Evolutionary conservation across 2,888 invertebrate species (phyloP).

Genomic region (Mylabris sibirica): DNA sequence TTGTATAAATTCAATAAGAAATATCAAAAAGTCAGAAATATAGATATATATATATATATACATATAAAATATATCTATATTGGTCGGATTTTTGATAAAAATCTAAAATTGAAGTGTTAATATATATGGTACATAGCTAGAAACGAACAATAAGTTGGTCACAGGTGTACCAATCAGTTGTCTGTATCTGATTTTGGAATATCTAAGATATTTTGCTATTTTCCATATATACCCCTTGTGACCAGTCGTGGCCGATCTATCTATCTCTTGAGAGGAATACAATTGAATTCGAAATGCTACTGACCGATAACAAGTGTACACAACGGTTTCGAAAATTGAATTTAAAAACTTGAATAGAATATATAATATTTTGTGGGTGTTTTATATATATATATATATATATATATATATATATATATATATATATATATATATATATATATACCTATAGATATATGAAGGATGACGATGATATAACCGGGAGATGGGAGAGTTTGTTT

Average conservation of each 20-base stretch:
- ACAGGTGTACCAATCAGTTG: slow-evolving; percentile 59
- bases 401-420: slow-evolving; percentile 41
- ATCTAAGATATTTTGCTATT: slow-evolving; percentile 56
- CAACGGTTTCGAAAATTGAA: slow-evolving; percentile 63
- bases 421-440: slow-evolving; percentile 42
- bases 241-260: slow-evolving; percentile 52
- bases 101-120: slow-evolving; percentile 52
- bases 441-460: slow-evolving; percentile 35
- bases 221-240: slow-evolving; percentile 59
- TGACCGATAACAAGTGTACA: slow-evolving; percentile 62
- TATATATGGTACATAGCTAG: slow-evolving; percentile 50
- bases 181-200: slow-evolving; percentile 57
- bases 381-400: slow-evolving; percentile 44
- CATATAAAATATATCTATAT: no score
- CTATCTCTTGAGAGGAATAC: slow-evolving; percentile 60
- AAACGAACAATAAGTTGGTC: slow-evolving; percentile 43
- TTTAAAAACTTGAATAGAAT: slow-evolving; percentile 63
- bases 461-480: background rate
- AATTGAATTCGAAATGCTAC: slow-evolving; percentile 62
- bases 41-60: background rate
- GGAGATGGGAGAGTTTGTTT: background rate
- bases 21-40: background rate
- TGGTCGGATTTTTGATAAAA: slow-evolving; percentile 40
- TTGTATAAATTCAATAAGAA: background rate
- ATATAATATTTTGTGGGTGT: slow-evolving; percentile 55